Evolutionary conservation across 2,888 invertebrate genomes (phyloP).

Genomic region (Chalcis sispes): DNA sequence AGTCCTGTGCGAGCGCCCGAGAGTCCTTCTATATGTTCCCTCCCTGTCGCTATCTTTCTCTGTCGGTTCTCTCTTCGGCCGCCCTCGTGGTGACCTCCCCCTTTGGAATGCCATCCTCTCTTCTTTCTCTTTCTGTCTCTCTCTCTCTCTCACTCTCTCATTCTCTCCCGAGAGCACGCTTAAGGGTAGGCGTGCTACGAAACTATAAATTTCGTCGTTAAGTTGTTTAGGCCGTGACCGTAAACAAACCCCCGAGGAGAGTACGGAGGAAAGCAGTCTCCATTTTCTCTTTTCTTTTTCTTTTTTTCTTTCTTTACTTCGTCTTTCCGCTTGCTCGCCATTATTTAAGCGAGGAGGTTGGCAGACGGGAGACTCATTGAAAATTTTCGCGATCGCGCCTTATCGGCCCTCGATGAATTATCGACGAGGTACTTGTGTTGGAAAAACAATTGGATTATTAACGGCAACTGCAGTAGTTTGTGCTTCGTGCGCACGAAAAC

Average conservation of each 20-base stretch:
- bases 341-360: too few relatives aligned
- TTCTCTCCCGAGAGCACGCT: constrained; percentile 48
- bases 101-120: too few relatives aligned
- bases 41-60: constrained; percentile 34
- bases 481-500: neutral
- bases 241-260: constrained; percentile 70
- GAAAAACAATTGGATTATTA: constrained; percentile 49
- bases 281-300: constrained; percentile 18
- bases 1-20: constrained; percentile 69
- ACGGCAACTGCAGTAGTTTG: too few relatives aligned
- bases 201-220: constrained; percentile 76
- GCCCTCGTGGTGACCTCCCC: constrained; percentile 58
- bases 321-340: neutral
- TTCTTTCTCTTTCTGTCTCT: too few relatives aligned
- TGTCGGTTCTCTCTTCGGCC: constrained; percentile 52
- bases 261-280: constrained; percentile 36
- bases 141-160: constrained; percentile 18
- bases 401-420: constrained; percentile 29
- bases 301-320: constrained; percentile 13
- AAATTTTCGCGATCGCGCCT: constrained; percentile 29
- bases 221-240: constrained; percentile 75
- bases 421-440: neutral
- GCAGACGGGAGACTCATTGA: constrained; percentile 31
- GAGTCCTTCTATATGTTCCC: constrained; percentile 67
- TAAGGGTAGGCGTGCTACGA: constrained; percentile 73